phyloP scores from a whole-genome alignment of 2,113 vertebrate species.

The Cyanocitta stelleri region DNA sequence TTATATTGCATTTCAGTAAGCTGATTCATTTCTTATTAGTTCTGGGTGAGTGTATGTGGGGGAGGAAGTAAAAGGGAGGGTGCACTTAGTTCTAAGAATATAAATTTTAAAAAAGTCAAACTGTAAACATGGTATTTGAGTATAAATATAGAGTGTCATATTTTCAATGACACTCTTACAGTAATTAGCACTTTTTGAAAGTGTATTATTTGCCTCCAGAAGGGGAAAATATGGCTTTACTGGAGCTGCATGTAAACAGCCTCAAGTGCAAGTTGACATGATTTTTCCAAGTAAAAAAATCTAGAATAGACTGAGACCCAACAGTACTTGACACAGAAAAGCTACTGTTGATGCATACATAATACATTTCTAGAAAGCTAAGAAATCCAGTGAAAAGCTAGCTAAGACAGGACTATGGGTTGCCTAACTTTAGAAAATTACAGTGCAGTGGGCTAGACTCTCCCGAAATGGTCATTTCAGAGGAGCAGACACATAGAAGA shows the following conservation, averaged over 20 bases:
- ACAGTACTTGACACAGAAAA: constrained; percentile 14
- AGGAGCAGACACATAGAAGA: not conserved
- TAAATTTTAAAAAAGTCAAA: constrained; percentile 13
- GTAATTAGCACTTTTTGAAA: constrained; percentile 48
- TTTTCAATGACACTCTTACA: constrained; percentile 24
- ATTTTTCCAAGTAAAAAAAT: constrained; percentile 22
- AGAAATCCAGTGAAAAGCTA: not conserved
- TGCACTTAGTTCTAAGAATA: constrained; percentile 43
- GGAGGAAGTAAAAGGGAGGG: constrained; percentile 8
- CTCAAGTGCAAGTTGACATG: constrained; percentile 26
- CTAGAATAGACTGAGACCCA: not conserved
- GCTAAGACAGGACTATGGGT: not conserved
- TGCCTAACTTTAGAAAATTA: not conserved
- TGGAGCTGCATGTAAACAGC: constrained; percentile 31
- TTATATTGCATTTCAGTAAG: not conserved
- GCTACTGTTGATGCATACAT: not conserved
- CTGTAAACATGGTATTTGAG: constrained; percentile 25
- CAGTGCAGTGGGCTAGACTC: not conserved
- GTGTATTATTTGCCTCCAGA: constrained; percentile 35
- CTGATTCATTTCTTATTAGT: constrained; percentile 17
- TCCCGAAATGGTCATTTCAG: not conserved
- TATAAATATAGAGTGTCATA: constrained; percentile 41
- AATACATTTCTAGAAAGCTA: not conserved
- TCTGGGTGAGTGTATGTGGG: not conserved
- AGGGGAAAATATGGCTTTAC: constrained; percentile 19